A percentile compares a stretch with the other conserved stretches of the same genome.
phyloP scores from a whole-genome alignment of 2,888 invertebrate genomes.

The Pterobdella sp. region DNA sequence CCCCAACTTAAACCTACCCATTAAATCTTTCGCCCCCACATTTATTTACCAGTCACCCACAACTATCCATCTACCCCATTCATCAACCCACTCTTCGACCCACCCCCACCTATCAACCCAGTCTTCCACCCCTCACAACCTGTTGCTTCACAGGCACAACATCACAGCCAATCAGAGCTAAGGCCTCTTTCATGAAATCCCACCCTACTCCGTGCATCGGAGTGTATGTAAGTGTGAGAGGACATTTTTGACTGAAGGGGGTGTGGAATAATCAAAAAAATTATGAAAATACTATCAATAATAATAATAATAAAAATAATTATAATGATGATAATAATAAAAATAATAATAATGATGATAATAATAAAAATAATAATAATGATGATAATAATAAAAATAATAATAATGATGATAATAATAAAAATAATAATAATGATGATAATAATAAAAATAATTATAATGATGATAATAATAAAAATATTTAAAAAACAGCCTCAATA shows the following conservation, averaged over 20 bases:
- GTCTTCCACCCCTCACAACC: background rate
- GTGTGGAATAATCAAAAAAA: background rate
- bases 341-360: background rate
- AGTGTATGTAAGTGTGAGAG: slow-evolving; percentile 72
- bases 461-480: background rate
- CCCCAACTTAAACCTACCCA: background rate
- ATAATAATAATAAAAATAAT: background rate
- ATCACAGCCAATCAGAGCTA: slow-evolving; percentile 57
- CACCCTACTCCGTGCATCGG: slow-evolving; percentile 97
- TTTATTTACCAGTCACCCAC: background rate
- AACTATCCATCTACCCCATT: background rate
- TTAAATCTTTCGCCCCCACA: background rate
- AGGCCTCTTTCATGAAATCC: slow-evolving; percentile 66
- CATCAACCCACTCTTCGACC: background rate
- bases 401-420: background rate
- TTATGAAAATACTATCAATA: background rate
- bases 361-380: background rate
- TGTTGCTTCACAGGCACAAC: background rate
- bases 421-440: background rate
- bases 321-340: slow-evolving; percentile 17
- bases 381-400: background rate
- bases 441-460: background rate
- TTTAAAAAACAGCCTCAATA: background rate
- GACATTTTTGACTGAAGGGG: background rate
- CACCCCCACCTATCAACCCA: background rate